These are phyloP conservation scores for Aphelinus certus DNA, from an alignment of 1,140 invertebrate species.

Conservation along the genomic window DNA sequence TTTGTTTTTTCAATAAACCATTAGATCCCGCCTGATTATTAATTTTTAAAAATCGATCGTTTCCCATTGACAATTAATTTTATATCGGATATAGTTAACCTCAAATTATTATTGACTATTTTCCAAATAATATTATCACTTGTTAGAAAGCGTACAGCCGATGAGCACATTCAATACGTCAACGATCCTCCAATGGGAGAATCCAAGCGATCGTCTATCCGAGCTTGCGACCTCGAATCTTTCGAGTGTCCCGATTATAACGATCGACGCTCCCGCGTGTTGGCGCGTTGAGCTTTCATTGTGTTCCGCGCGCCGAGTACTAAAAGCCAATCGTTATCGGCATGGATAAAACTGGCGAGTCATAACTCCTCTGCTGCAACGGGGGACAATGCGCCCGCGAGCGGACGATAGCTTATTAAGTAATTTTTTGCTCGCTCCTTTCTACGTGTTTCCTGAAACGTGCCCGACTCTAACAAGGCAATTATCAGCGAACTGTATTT, in stretches of 20 bases:
- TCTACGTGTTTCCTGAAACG: not conserved
- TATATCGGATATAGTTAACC: no score
- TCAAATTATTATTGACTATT: no score
- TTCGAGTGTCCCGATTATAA: conserved; percentile 24
- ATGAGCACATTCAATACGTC: no score
- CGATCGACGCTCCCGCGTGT: not conserved
- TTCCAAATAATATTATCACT: no score
- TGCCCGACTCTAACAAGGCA: conserved; percentile 28
- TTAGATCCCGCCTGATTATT: no score
- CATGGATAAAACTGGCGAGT: conserved; percentile 12
- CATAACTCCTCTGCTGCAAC: not conserved
- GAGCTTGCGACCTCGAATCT: not conserved
- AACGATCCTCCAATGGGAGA: not conserved
- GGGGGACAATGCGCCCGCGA: not conserved
- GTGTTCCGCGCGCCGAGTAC: not conserved
- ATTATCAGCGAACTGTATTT: conserved; percentile 6
- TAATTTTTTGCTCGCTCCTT: conserved; percentile 11
- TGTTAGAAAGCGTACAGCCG: no score
- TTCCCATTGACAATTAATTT: no score
- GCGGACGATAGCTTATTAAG: conserved; percentile 20
- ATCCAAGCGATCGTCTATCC: conserved; percentile 5
- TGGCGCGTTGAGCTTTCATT: conserved; percentile 1
- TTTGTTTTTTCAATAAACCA: no score
- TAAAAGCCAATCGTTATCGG: conserved; percentile 32
- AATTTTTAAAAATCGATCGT: no score